These are phyloP conservation scores for Prinia subflava DNA, from an alignment of 2,113 vertebrate species.

Conservation along the genomic window DNA sequence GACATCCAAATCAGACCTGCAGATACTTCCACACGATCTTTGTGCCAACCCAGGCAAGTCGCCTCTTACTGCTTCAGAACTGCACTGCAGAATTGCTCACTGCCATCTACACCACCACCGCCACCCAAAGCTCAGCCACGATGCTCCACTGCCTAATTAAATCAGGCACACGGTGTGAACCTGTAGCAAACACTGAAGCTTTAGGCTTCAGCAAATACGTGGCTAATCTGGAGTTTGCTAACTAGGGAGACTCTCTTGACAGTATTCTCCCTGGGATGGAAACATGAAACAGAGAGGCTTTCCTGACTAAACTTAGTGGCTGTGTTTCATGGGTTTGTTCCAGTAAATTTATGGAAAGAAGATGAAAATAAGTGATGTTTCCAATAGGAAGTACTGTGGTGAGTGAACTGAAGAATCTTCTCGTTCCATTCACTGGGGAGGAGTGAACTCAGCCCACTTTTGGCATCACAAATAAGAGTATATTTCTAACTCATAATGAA, in stretches of 20 bases:
- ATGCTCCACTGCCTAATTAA: neutral
- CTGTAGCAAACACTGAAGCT: neutral
- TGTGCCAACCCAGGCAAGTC: neutral
- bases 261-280: neutral
- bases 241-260: neutral
- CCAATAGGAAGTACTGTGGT: neutral
- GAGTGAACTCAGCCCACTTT: slow-evolving; percentile 29
- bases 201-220: neutral
- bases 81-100: neutral
- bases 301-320: neutral
- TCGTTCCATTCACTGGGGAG: neutral
- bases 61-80: neutral
- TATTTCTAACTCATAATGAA: neutral
- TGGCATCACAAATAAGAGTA: slow-evolving; percentile 6
- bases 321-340: neutral
- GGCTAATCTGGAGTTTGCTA: neutral
- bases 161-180: accelerated
- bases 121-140: accelerated
- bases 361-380: neutral
- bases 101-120: neutral
- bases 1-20: neutral
- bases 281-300: neutral
- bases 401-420: neutral
- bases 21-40: accelerated
- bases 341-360: neutral